These are phyloP conservation scores for Perdita meconis DNA, from an alignment of 2,888 invertebrate species.

Conservation along the genomic window DNA sequence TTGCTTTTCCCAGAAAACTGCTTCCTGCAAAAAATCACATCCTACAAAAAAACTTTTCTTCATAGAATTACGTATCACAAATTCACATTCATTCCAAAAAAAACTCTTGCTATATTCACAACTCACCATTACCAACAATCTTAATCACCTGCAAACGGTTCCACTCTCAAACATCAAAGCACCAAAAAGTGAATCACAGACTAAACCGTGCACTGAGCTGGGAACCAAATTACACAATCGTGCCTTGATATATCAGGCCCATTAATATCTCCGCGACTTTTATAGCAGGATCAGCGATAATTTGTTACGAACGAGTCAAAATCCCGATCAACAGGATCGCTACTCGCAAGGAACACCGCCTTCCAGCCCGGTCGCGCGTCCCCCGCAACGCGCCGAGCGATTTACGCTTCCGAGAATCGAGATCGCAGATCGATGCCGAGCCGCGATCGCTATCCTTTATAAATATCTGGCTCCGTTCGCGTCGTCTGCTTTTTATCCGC, in stretches of 20 bases:
- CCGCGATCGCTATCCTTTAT: constrained; percentile 34
- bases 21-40: no score
- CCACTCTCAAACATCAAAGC: no score
- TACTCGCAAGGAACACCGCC: no score
- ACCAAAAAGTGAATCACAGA: no score
- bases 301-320: not conserved
- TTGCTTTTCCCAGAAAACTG: no score
- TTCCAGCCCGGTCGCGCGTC: not conserved
- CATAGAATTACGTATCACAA: no score
- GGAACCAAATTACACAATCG: not conserved
- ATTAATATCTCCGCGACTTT: not conserved
- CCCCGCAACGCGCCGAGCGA: not conserved
- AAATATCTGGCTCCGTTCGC: constrained; percentile 48
- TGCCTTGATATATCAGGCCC: not conserved
- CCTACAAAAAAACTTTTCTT: no score
- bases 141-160: no score
- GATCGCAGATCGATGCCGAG: constrained; percentile 36
- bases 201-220: not conserved
- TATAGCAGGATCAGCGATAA: not conserved
- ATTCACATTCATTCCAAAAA: no score
- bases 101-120: no score
- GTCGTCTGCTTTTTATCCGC: constrained; percentile 43
- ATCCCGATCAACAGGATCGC: not conserved
- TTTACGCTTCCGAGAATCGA: constrained; percentile 46
- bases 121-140: no score